Base-by-base conservation (phyloP, 1,140 invertebrate species). In the Drosophila bocqueti region DNA sequence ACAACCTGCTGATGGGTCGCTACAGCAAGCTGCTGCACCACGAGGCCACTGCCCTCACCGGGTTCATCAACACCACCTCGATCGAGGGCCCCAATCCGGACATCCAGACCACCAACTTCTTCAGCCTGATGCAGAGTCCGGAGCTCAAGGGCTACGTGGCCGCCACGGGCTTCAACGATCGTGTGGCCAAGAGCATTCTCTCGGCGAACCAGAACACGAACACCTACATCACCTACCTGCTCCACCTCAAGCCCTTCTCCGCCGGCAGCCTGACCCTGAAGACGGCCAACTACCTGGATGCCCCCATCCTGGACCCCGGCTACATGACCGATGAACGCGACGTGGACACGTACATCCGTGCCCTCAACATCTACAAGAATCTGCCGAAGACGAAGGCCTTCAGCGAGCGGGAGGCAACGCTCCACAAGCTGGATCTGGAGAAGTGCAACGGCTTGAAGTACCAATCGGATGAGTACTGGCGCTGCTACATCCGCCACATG, bases 281-380 rank as follows among this genome's bases (percentile, higher is more conserved):
- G 31, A 92, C 93, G 62, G 63, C 58, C 31, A 57, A 93, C 77
- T 93, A 91, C 7, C 62, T 92, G 49, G 93, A 93, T 4, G 79
- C 95, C 29, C 98, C 98, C 0, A 90, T 96, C 21, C 96, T 99
- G 64, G 95, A 97, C 92, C 96, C 97, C 0, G 97, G 96, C 83
- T 98, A 98, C 91, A 93, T 98, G 24, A 96, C 95, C 31, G 94
- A 97, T 75, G 94, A 95, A 1, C 94, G 96, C 18, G 97, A 98
- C 86, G 94, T 96, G 16, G 94, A 94, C 11, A 95, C 95, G 43
- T 92, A 97, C 13, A 94, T 97, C 21, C 95, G 97, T 78, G 96
- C 96, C 24, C 91, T 95, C 54, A 94, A 94, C 55, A 93, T 94
- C 80, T 90, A 93, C 34, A 90, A 93, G 18, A 94, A 94, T 71